Conservation (phyloP, 2,888 invertebrate genomes). For the Macroteleia sp. region DNA sequence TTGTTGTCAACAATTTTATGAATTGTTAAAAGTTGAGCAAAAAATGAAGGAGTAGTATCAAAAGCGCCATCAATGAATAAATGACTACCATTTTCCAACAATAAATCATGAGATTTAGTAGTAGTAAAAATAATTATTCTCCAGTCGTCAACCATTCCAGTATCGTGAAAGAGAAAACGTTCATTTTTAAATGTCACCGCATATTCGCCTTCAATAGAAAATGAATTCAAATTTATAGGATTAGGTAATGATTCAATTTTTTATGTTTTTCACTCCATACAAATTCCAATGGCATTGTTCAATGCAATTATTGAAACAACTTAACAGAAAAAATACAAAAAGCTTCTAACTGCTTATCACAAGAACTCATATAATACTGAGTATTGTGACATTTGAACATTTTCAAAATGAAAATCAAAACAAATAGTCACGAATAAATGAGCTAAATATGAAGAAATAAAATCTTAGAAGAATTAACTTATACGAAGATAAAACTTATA, state of each 20-base stretch:
- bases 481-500: not conserved
- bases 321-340: too few relatives aligned
- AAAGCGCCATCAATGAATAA: conserved; percentile 66
- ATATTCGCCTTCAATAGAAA: conserved; percentile 3
- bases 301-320: too few relatives aligned
- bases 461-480: not conserved
- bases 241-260: conserved; percentile 3
- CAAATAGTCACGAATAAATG: too few relatives aligned
- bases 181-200: conserved; percentile 14
- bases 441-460: not conserved
- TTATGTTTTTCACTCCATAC: too few relatives aligned
- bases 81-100: not conserved
- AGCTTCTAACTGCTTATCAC: too few relatives aligned
- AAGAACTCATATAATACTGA: too few relatives aligned
- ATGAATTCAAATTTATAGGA: conserved; percentile 12
- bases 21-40: conserved; percentile 62
- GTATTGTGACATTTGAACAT: too few relatives aligned
- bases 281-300: too few relatives aligned
- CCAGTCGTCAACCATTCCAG: not conserved
- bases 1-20: conserved; percentile 50
- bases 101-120: conserved; percentile 5
- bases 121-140: conserved; percentile 19
- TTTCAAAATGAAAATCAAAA: too few relatives aligned
- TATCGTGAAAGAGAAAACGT: conserved; percentile 1
- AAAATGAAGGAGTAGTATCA: conserved; percentile 61